Base-by-base conservation (phyloP, 2,888 invertebrate genomes). In the Hartigia nigra region DNA sequence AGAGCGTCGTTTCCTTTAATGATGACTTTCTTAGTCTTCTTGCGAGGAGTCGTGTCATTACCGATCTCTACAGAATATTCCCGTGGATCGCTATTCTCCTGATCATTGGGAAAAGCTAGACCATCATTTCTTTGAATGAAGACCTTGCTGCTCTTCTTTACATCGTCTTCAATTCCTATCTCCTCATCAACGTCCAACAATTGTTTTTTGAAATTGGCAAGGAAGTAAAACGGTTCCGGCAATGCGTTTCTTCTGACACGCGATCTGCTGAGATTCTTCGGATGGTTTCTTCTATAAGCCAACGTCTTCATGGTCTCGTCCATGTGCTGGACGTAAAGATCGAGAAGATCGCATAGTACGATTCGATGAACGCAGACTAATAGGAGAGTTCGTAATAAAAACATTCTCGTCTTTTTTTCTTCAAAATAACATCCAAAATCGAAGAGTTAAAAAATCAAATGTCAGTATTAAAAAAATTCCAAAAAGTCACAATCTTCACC, bases 281-380 rank as follows among this genome's bases (percentile, higher is more conserved):
- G 84, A 78, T 87, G 88, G 39, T 76, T 81, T 55, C 74, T 86
- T n/a, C 83, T 85, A 82, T 88, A 86, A 31, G 82, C 78, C 36
- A 84, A 32, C 4, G 90, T 88, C 34, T 84, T 86, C 91, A 91
- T 91, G 9, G 89, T 88, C 79, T 91, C 90, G 83, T 91, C 91
- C 91, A 91, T 91, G 86, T 91, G 91, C 78, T 91, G 88, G 32
- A 91, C 91, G 80, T 91, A 91, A 11, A 91, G 88, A 77, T 91
- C 91, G 81, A 91, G 70, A 9, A 91, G 85, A 80, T 91, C 91
- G 72, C 87, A 88, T 36, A 82, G 77, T 72, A 83, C 85, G 77
- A 87, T 39, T 79, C 87, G 86, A 75, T 88, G 82, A 74, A 85
- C 76, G 75, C 86, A 75, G 23, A 87, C 75, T 35, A 86, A 80